Base-by-base conservation (phyloP, 1,140 invertebrate species). In the Pogonognathellus flavescens region DNA sequence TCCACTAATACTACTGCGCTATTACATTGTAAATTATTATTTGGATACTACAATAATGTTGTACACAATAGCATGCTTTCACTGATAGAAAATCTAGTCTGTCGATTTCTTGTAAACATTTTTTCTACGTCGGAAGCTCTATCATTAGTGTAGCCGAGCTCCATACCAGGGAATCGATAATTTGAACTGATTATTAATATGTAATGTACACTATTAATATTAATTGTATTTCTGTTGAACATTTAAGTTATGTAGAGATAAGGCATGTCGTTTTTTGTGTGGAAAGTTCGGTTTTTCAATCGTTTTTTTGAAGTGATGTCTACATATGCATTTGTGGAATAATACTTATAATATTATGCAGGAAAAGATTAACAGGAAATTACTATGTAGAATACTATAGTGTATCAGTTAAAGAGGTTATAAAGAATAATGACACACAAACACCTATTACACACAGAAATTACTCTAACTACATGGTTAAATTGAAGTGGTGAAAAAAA, bases 81-180 rank as follows among this genome's bases (percentile, higher is more conserved):
- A 76, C 70, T 76, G 70, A 76, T 76, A 76, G 70, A 76, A 76
- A 16, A 76, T 76, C 70, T 76, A 76, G 70, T 76, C 70, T 76
- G 70, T 76, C 70, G 70, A 76, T 76, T 76, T 49, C 70, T 76
- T 76, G 70, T 76, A 76, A 50, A 66, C 41, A 50, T 49, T 76
- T 57, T 76, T 50, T 76, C 25, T 76, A 31, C 25, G 25, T 41
- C 25, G 49, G 41, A 41, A 76, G 70, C 41, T 41, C n/a, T 76
- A n/a, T 50, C 41, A 49, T 50, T 76, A 76, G 25, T 76, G n/a
- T 76, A 49, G n/a, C 70, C 16, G 70, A 49, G 70, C 70, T 76
- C 70, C 70, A 50, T 18, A 76, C 70, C 31, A 70, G 31, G 31
- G 41, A 76, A 76, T 76, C 70, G 25, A 76, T 62, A n/a, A 62